phyloP scores from a whole-genome alignment of 1,140 invertebrate species.

The Orchesella cincta region DNA sequence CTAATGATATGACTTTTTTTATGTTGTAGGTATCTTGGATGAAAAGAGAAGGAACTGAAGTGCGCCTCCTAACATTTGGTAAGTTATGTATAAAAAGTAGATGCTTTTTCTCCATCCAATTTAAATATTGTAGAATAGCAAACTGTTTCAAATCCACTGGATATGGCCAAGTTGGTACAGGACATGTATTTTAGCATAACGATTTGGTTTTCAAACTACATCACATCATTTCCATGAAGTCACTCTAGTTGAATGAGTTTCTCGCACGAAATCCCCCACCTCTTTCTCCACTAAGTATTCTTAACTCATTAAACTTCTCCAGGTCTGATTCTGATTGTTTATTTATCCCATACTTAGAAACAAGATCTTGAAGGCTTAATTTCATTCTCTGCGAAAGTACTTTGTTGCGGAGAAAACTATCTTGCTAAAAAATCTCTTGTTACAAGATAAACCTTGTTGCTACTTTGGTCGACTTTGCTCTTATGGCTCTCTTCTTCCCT shows the following conservation, averaged over 20 bases:
- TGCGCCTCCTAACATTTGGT: constrained; percentile 49
- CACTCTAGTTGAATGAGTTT: neutral
- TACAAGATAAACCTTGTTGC: too few species aligned
- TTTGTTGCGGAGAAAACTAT: too few species aligned
- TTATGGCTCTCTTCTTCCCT: too few species aligned
- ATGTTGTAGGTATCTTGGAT: constrained; percentile 48
- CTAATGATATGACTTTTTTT: constrained; percentile 11
- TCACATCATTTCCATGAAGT: too few species aligned
- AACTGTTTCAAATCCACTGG: too few species aligned
- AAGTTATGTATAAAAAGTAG: neutral
- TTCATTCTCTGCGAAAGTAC: constrained; percentile 16
- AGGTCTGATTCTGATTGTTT: neutral
- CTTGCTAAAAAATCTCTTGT: too few species aligned
- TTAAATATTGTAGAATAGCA: neutral
- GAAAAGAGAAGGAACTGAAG: constrained; percentile 44
- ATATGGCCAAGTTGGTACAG: too few species aligned
- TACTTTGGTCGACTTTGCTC: too few species aligned
- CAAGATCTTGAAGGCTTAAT: constrained; percentile 3
- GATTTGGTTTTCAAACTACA: too few species aligned
- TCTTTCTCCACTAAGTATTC: neutral
- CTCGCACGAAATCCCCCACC: neutral
- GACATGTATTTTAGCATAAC: too few species aligned
- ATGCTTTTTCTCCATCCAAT: neutral
- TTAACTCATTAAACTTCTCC: neutral
- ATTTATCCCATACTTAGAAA: neutral